These are phyloP conservation scores for Halcyon smyrnensis DNA, from an alignment of 2,797 vertebrate species.

Conservation along the genomic window DNA sequence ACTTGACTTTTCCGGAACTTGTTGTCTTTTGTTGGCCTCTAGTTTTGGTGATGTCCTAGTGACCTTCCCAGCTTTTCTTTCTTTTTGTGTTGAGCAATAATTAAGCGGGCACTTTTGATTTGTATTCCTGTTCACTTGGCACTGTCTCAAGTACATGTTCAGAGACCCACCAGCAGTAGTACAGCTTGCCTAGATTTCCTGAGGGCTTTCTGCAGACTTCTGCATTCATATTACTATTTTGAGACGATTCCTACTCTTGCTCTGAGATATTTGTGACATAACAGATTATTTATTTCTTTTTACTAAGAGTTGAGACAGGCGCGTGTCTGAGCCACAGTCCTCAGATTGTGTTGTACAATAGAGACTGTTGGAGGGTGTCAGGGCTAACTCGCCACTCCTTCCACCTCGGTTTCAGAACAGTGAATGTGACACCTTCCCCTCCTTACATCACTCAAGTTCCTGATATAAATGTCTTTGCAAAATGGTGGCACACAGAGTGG, in stretches of 20 bases:
- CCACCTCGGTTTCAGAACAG: neutral
- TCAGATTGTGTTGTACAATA: neutral
- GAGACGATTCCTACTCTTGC: neutral
- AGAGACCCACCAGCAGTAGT: neutral
- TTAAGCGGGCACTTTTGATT: neutral
- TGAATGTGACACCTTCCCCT: neutral
- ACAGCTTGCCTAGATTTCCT: neutral
- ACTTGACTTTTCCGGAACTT: neutral
- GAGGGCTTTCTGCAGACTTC: conserved; percentile 15
- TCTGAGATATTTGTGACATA: neutral
- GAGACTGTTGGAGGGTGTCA: neutral
- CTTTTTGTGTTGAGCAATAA: conserved; percentile 25
- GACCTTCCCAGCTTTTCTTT: neutral
- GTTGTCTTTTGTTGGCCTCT: neutral
- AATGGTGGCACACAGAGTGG: neutral
- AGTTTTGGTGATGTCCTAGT: neutral
- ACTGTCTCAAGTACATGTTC: neutral
- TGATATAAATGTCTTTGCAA: neutral
- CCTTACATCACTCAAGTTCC: neutral
- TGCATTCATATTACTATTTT: neutral
- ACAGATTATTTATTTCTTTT: neutral
- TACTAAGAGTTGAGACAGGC: neutral
- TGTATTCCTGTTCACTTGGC: neutral
- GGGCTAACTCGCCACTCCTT: neutral
- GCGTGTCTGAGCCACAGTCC: neutral